Conservation (phyloP, 2,113 vertebrate species). For the Alouatta palliata region DNA sequence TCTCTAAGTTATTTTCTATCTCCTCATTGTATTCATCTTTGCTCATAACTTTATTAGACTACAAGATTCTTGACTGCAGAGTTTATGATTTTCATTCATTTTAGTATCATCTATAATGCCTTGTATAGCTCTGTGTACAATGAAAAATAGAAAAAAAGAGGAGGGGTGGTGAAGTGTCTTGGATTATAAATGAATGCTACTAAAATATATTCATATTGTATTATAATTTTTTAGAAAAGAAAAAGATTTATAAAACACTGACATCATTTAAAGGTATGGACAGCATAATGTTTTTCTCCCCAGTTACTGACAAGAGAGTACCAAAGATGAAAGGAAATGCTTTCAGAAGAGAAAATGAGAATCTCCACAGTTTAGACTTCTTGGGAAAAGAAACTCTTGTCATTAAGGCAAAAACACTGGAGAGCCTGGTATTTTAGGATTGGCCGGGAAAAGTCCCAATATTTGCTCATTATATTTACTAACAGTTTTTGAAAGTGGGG, state of each 20-base stretch:
- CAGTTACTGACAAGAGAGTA: background rate
- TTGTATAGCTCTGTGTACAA: background rate
- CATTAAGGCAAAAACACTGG: background rate
- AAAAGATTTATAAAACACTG: background rate
- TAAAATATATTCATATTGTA: constrained; percentile 23
- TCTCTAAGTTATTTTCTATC: background rate
- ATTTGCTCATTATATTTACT: constrained; percentile 13
- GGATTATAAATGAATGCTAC: background rate
- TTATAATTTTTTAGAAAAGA: constrained; percentile 19
- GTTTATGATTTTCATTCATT: background rate
- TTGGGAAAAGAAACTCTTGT: background rate
- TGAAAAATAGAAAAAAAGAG: background rate
- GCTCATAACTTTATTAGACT: background rate
- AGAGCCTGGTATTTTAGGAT: background rate
- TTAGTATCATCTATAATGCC: background rate
- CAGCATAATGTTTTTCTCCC: background rate
- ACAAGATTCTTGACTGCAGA: background rate
- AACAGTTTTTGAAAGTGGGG: background rate
- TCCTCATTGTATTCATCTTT: background rate
- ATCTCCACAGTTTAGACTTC: background rate
- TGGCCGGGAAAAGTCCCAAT: background rate
- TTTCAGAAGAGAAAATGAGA: constrained; percentile 4
- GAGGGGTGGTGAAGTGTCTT: background rate
- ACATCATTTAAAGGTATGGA: background rate
- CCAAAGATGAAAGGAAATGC: background rate